A percentile compares a stretch with the other conserved stretches of the same genome.
phyloP scores from a whole-genome alignment of 2,797 vertebrate species.

The Triplophysa bombifrons region DNA sequence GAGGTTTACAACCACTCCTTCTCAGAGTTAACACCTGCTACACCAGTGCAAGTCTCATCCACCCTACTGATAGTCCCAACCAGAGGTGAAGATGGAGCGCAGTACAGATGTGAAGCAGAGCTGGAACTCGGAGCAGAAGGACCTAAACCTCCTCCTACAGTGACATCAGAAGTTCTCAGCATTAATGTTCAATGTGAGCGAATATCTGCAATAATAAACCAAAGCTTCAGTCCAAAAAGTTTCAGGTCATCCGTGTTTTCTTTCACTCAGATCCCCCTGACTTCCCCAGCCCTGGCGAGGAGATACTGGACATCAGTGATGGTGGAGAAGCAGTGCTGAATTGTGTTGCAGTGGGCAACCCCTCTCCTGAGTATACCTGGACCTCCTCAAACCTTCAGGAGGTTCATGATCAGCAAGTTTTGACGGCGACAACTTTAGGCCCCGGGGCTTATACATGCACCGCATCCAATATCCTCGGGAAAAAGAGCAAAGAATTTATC shows the following conservation, averaged over 20 bases:
- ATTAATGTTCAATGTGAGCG: conserved; percentile 47
- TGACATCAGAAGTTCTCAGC: conserved; percentile 8
- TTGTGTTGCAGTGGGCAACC: conserved; percentile 53
- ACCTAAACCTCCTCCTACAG: conserved; percentile 37
- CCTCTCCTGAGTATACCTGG: conserved; percentile 53
- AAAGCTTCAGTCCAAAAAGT: background rate
- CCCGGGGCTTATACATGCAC: conserved; percentile 49
- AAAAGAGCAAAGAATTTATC: conserved; percentile 58
- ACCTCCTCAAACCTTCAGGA: conserved; percentile 42
- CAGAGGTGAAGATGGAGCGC: conserved; percentile 55
- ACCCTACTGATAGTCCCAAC: conserved; percentile 75
- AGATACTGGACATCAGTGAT: conserved; percentile 41
- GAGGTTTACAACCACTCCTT: conserved; percentile 81
- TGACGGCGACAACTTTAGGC: conserved; percentile 34
- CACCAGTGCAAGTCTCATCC: conserved; percentile 82
- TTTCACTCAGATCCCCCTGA: conserved; percentile 46
- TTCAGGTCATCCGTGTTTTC: background rate
- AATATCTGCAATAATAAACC: background rate
- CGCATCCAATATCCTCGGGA: conserved; percentile 54
- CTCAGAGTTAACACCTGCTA: conserved; percentile 75
- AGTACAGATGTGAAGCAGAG: conserved; percentile 45
- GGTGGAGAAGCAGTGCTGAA: conserved; percentile 37
- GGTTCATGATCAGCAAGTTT: conserved; percentile 38
- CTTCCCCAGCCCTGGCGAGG: conserved; percentile 42
- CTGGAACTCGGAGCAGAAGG: conserved; percentile 48